Evolutionary conservation across 2,113 vertebrate genomes (phyloP), one percentile per base, ranked within the genome.

Genomic region (Tor tambroides): DNA sequence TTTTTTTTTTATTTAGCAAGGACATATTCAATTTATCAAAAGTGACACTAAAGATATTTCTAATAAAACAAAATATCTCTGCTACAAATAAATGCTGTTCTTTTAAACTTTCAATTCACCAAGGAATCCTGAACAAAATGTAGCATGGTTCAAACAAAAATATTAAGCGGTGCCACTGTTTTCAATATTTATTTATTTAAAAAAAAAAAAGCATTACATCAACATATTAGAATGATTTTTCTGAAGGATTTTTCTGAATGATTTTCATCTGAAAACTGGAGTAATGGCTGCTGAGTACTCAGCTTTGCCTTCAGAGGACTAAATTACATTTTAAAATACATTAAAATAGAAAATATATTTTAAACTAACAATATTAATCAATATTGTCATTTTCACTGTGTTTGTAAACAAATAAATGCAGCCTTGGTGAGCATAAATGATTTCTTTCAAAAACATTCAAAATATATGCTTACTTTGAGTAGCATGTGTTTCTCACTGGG

Each of bases 401-500:
- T 38, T 38, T 4, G 19, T 21, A 4, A 72, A 30, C 65, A 32
- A 17, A 30, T 30, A 67, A 67, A 67, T 67, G 15, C 65, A 69
- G 15, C 65, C 6, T 69, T 69, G 19, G 0, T 23, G 9, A 41
- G 19, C 32, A 72, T 72, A 72, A 72, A 5, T 6, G 4, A 72
- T 21, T 41, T 11, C 1, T 38, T 71, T 69, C 1, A 32, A 32
- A 61, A 67, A 17, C 28, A 67, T 67, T 7, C 30, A 32, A 32
- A 32, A 32, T 32, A 32, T 69, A 51, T 38, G 67, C 94, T 86
- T 93, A 99, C 98, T 92, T 99, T 99, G 85, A 99, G 96, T 80
- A 99, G 95, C 97, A 97, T 99, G 91, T 99, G 98, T 54, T 99
- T 99, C 92, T 99, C 98, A 41, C 92, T 96, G 87, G 98, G 98